Evolutionary conservation across 2,113 vertebrate genomes (phyloP).

Genomic region (Melanerpes formicivorus): DNA sequence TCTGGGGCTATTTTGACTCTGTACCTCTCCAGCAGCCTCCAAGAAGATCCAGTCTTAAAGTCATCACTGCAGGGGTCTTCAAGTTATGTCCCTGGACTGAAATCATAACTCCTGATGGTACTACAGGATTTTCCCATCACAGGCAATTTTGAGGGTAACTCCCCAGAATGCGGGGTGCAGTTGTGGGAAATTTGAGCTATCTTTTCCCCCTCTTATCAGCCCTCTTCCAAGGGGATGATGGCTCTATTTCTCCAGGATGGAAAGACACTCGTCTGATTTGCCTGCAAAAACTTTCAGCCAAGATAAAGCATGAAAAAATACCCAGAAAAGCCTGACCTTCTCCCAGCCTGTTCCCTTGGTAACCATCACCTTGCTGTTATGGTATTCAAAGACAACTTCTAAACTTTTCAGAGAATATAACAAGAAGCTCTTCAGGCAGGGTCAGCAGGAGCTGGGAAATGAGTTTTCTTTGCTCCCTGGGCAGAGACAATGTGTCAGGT

Average conservation of each 20-base stretch:
- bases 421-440: slow-evolving; percentile 3
- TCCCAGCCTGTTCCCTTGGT: slow-evolving; percentile 76
- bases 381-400: slow-evolving; percentile 76
- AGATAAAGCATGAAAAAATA: slow-evolving; percentile 71
- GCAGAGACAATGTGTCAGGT: not conserved
- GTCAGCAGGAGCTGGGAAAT: slow-evolving; percentile 34
- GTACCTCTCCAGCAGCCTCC: not conserved
- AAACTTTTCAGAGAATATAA: slow-evolving; percentile 64
- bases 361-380: slow-evolving; percentile 73
- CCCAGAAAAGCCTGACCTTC: slow-evolving; percentile 65
- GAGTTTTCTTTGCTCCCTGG: slow-evolving; percentile 13
- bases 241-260: slow-evolving; percentile 60
- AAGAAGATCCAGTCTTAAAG: not conserved
- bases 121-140: not conserved
- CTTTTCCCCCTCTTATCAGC: slow-evolving; percentile 26
- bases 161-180: not conserved
- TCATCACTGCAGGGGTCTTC: not conserved
- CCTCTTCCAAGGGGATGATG: slow-evolving; percentile 30
- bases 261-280: slow-evolving; percentile 51
- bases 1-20: slow-evolving; percentile 2
- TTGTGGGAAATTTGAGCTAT: not conserved
- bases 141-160: slow-evolving; percentile 28
- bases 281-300: slow-evolving; percentile 65
- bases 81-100: not conserved
- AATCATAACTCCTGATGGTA: not conserved